Evolutionary conservation across 2,797 vertebrate species (phyloP), one percentile per base, ranked within the genome.

Genomic region (Acropternis orthonyx): DNA sequence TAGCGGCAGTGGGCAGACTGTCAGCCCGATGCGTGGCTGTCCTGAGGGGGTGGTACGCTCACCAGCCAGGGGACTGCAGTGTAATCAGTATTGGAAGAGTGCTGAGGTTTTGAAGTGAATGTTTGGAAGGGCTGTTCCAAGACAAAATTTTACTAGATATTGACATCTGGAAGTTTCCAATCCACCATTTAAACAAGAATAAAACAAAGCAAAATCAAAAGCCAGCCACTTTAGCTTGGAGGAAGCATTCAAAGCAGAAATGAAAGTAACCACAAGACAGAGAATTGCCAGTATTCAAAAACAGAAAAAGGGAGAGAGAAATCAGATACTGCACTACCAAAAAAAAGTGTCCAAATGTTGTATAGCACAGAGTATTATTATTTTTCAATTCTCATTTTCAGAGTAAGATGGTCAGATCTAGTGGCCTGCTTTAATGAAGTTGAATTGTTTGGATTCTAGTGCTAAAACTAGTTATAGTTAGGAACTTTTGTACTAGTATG

Each of bases 81-180:
- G 34, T 49, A 81, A 43, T 84, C 51, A 76, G 27, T 14, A 11
- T 2, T 62, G 54, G 58, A 89, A 81, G 55, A 97, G 85, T 93
- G 67, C 28, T 87, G 93, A 93, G 71, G 48, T 92, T 96, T 95
- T 91, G 61, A 80, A 93, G 56, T 61, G 27, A 85, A 39, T 55
- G 26, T 73, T 85, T 39, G 65, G 52, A 82, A 82, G 30, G 27
- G 36, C 49, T 82, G 41, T 82, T 95, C 71, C 74, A 94, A 95
- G 90, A 86, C 74, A 92, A 85, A 93, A 67, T 84, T 95, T 95
- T 93, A 89, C 80, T 87, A 91, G 88, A 90, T 90, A 92, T 82
- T 85, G 71, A 91, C 93, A 86, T 96, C 94, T 95, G 96, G 84
- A 94, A 93, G 81, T 96, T 96, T 96, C 95, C 77, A 91, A 61